Evolutionary conservation across 2,797 vertebrate species (phyloP), one percentile per base, ranked within the genome.

Genomic region (Eulemur albifrons): DNA sequence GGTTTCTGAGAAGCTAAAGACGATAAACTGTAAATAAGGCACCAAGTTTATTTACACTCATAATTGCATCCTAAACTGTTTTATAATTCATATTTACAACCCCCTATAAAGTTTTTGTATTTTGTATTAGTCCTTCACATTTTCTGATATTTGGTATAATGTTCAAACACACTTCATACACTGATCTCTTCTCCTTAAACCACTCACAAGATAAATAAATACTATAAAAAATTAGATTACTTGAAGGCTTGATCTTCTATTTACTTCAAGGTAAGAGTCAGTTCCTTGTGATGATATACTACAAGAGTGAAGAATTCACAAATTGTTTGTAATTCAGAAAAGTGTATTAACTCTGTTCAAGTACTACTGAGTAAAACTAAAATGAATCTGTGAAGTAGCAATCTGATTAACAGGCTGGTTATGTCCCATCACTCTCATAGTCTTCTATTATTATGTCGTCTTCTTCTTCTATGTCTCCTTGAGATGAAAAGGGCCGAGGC

Each of bases 401-500:
- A 1, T 43, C 40, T 61, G 48, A 43, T 4, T 40, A 6, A 3
- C 1, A 4, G 25, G 65, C 40, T 30, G 18, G 18, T 1, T 97
- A 93, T 0, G 59, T 67, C 98, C 97, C 99, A 80, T 99, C 99
- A 54, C 99, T 99, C 86, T 98, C 98, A 27, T 98, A 99, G 73
- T 99, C 99, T 95, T 99, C 99, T 85, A 99, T 99, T 25, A 98
- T 67, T 70, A 99, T 18, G 4, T 99, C 99, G 0, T 99, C 99
- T 5, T 99, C 99, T 27, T 99, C 99, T 27, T 99, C 98, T 88
- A 98, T 11, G 12, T 99, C 93, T 43, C 94, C 98, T 91, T 98
- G 98, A 10, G 97, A 97, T 35, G 98, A 95, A 11, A 98, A 93
- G 10, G 99, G 99, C 93, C 99, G 99, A 12, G 99, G 99, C 95